Evolutionary conservation across 2,888 invertebrate species (phyloP), one percentile per base, ranked within the genome.

Genomic region (Dorcus parallelipipedus): DNA sequence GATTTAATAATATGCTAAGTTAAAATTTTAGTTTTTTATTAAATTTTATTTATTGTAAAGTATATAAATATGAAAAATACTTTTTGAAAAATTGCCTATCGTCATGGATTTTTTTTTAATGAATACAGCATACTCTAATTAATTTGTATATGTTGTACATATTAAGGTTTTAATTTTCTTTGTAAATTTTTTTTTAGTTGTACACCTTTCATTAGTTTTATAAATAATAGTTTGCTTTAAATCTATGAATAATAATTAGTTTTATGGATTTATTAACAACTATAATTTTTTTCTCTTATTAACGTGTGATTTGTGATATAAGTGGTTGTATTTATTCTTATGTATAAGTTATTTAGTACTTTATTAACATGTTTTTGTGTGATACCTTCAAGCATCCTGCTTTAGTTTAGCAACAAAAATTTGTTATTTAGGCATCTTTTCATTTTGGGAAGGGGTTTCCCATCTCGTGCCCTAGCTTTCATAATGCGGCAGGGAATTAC

Each of bases 401-500:
- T 45, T 45, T 52, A 43, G 8, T 10, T 43, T 45, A 43, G 52
- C 45, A 52, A 45, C 43, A 43, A 20, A 41, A 43, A 52, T 45
- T 52, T 43, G 41, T 52, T 23, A 50, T 50, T 50, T 50, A 38
- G 38, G 50, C 40, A 50, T 50, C 50, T 50, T 54, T 17, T 54
- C 49, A n/a, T 23, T 47, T 51, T 20, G 45, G 45, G 47, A 48
- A 26, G 8, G 8, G 38, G 50, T 54, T 58, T 58, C 58, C 58
- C 54, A 54, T 50, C 58, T 53, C 45, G 33, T 50, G 58, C 51
- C 48, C 52, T 58, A 54, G 58, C 58, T 58, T 58, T 53, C 50
- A 50, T 47, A n/a, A 47, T 38, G 58, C 58, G 58, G 54, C 58
- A 58, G 58, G 58, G 58, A 58, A 54, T 49, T 57, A 56, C 42